Base-by-base conservation (phyloP, 2,797 vertebrate genomes). In the Propithecus deckenii region DNA sequence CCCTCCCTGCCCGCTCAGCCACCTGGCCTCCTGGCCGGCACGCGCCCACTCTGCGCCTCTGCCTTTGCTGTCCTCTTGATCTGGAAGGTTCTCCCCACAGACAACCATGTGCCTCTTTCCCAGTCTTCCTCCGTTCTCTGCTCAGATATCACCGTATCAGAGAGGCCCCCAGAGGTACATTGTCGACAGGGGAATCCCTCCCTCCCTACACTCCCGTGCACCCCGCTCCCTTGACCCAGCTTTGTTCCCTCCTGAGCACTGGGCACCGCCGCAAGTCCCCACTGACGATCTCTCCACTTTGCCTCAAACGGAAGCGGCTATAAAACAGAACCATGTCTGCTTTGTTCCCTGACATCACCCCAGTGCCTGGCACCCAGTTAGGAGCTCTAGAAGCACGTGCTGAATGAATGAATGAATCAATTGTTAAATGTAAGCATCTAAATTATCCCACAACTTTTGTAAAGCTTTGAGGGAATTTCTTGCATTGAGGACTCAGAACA, bases 171-270 rank as follows among this genome's bases (percentile, higher is more conserved):
- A 4, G 71, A 9, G 72, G 23, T 22, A 30, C 5, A 50, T n/a
- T 11, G 0, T 13, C 38, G 18, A 22, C 35, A 55, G 23, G 43
- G 17, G 50, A 12, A 1, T 12, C 12, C 35, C 65, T 59, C 86
- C 57, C 41, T n/a, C 55, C 52, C 52, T 1, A 2, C 14, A 28
- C 23, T 13, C 25, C 18, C 12, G n/a, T 0, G 0, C 0, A 0
- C 15, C 48, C 20, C 8, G 1, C 1, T 55, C 30, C 35, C 12
- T 67, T 4, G 50, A 25, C 38, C 52, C 35, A 38, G 76, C 20
- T 80, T 25, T 30, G 55, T 4, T 4, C 35, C 20, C 48, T 76
- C 32, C 46, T 50, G 11, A 50, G 74, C 32, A 2, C 14, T 20
- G 7, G 18, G 41, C 28, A 12, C 50, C 4, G 30, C 15, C 67